Evolutionary conservation across 1,140 invertebrate species (phyloP), one percentile per base, ranked within the genome.

Genomic region (Scaptomyza graminum): DNA sequence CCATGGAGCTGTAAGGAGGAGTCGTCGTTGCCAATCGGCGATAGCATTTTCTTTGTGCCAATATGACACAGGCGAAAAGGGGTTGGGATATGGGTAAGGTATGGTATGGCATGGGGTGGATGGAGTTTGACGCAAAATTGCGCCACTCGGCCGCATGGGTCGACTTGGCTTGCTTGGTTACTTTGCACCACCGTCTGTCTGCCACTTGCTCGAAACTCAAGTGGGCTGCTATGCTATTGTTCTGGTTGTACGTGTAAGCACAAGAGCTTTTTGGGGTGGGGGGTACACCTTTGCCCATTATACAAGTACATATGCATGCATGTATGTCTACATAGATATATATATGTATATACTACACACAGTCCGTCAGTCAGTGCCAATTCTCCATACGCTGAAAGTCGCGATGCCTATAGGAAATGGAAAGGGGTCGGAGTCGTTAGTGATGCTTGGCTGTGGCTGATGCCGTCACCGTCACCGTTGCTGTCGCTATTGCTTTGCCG

Each of bases 141-240:
- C 74, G 70, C 39, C 70, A 72, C 78, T 50, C 55, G 46, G 37
- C 37, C 41, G 47, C 47, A 57, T 43, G 54, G 68, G 18, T 25
- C 22, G 46, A 46, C 71, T 60, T 72, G 47, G 46, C 67, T 57
- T 55, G 44, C 61, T 22, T 46, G 51, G 61, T 59, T 51, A 43
- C 52, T 25, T 52, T 57, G 62, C 46, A 51, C 49, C 63, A 61
- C 50, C 64, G 63, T 52, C 63, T 31, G 55, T 54, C 79, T 70
- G 79, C 65, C 79, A 82, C 79, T 84, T 85, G 74, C 81, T 76
- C 81, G 68, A 76, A 84, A 85, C 80, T 84, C 80, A 83, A 84
- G 80, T 84, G 80, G 75, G 70, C 83, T 80, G 80, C 81, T 73
- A 31, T 57, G 50, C 70, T 64, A 76, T 74, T 76, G 70, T 76